A percentile compares a stretch with the other conserved stretches of the same genome.
Conservation (phyloP, 92 coral and sea anemone genomes). For the Palythoa grandiflora region DNA sequence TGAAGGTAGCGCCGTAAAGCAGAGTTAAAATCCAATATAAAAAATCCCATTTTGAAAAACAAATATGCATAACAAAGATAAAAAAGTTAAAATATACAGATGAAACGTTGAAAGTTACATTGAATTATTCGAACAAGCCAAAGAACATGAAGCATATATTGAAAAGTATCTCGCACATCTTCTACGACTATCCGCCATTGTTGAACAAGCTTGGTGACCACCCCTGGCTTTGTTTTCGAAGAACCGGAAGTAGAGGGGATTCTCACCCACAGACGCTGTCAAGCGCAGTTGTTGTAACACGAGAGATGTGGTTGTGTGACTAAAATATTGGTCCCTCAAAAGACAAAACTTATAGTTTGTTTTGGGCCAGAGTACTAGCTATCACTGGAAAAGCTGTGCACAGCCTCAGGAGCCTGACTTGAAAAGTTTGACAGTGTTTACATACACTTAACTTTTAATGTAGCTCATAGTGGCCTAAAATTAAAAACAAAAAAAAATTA, state of each 20-base stretch:
- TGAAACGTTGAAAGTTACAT: background rate
- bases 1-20: slow-evolving; percentile 54
- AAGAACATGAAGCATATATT: slow-evolving; percentile 24
- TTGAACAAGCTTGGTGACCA: slow-evolving; percentile 61
- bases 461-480: no score
- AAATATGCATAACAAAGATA: slow-evolving; percentile 81
- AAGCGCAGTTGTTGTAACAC: no score
- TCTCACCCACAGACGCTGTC: background rate
- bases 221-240: slow-evolving; percentile 75
- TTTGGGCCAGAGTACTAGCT: no score
- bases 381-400: no score
- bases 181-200: slow-evolving; percentile 75
- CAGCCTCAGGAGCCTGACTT: no score
- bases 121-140: slow-evolving; percentile 26
- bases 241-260: slow-evolving; percentile 72
- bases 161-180: slow-evolving; percentile 23
- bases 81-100: slow-evolving; percentile 16
- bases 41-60: slow-evolving; percentile 79
- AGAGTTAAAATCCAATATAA: slow-evolving; percentile 44
- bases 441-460: no score
- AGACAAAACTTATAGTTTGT: no score
- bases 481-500: no score
- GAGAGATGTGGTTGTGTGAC: no score
- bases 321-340: no score
- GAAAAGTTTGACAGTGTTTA: no score